Evolutionary conservation across 2,797 vertebrate genomes (phyloP).

Genomic region (Tympanoctomys barrerae): DNA sequence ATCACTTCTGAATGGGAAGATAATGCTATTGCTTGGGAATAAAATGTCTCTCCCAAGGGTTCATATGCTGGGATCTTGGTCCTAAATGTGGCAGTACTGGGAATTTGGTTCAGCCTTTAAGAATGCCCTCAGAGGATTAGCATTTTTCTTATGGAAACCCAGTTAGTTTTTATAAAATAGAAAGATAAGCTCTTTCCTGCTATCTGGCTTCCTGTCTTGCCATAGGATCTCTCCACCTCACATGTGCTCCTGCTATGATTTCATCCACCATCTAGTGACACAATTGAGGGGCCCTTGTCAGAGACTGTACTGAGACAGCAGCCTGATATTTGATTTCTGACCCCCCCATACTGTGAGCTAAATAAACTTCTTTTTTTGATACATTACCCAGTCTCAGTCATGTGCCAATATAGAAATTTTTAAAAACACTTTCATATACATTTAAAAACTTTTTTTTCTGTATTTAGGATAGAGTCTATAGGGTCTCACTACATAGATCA

Average conservation of each 20-base stretch:
- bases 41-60: not conserved
- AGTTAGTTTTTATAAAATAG: not conserved
- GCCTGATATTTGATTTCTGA: not conserved
- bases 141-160: not conserved
- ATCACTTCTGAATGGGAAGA: not conserved
- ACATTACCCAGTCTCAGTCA: not conserved
- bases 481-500: too few species aligned
- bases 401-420: conserved; percentile 16
- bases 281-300: not conserved
- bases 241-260: not conserved
- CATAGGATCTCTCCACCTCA: not conserved
- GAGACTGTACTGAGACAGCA: not conserved
- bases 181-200: not conserved
- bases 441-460: conserved; percentile 4
- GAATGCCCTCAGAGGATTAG: not conserved
- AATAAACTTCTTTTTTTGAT: not conserved
- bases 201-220: not conserved
- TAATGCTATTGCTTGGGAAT: not conserved
- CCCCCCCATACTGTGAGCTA: not conserved
- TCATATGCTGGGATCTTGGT: not conserved
- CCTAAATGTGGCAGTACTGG: not conserved
- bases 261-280: not conserved
- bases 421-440: not conserved
- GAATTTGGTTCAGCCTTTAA: not conserved
- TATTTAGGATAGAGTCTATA: too few species aligned